Evolutionary conservation across 2,113 vertebrate species (phyloP), one percentile per base, ranked within the genome.

Genomic region (Pachypanchax playfairii): DNA sequence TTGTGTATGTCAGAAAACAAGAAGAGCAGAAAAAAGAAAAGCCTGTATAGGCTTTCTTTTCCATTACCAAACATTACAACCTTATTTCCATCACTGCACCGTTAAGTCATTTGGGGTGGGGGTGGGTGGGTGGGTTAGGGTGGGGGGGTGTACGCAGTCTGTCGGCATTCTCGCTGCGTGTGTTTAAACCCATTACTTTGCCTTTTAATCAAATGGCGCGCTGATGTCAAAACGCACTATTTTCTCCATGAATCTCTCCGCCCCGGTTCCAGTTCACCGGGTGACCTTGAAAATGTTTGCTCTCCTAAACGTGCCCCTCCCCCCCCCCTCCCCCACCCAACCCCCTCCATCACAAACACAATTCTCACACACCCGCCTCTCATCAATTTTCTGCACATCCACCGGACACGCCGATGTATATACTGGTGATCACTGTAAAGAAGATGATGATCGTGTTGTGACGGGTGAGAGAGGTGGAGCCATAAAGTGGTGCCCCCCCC

Each of bases 111-210:
- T 94, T 95, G 93, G 90, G 35, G 65, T 41, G 56, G 55, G 41
- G 26, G 46, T 26, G 35, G 26, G 38, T 18, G 25, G 26, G 93
- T 89, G 46, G 55, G 42, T 56, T 31, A 29, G 25, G 26, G 93
- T 89, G 46, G 55, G 42, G 59, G 41, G n/a, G 3, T 6, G 38
- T 1, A 92, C 91, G 91, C 93, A 94, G 92, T 94, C 94, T 94
- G 93, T 94, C 94, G 93, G 93, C 90, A 93, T 94, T 92, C 93
- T 94, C 87, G 93, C 92, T 94, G 94, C 73, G 89, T 94, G 94
- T 96, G 95, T 95, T 97, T 96, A 94, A 95, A 97, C 87, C 94
- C 93, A 97, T 96, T 98, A 96, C 93, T 96, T 97, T 96, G 91
- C 93, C 94, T 97, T 96, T 98, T 97, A 97, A 97, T 97, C 96